A percentile compares a stretch with the other conserved stretches of the same genome.
phyloP scores from a whole-genome alignment of 2,797 vertebrate genomes.

The Galago senegalensis region DNA sequence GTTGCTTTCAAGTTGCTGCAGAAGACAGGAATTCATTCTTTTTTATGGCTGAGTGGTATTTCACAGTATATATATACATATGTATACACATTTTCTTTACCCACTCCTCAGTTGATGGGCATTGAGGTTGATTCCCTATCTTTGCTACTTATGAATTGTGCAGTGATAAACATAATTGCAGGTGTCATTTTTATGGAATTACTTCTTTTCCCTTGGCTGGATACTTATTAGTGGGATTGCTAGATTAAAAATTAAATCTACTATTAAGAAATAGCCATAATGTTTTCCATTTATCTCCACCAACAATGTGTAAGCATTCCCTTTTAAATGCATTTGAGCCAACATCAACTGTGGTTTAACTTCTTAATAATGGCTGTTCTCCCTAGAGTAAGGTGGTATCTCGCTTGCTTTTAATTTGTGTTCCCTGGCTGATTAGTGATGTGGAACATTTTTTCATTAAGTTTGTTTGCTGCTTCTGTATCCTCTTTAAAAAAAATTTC shows the following conservation, averaged over 20 bases:
- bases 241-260: neutral
- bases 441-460: neutral
- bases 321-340: neutral
- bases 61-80: neutral
- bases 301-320: neutral
- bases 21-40: neutral
- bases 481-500: neutral
- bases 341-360: neutral
- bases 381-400: neutral
- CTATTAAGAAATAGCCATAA: neutral
- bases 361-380: neutral
- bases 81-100: neutral
- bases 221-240: neutral
- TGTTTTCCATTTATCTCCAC: neutral
- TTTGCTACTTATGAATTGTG: neutral
- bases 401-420: neutral
- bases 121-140: neutral
- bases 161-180: neutral
- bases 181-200: neutral
- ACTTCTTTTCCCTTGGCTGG: neutral
- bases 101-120: neutral
- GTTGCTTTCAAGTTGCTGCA: neutral
- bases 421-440: neutral
- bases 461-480: neutral
- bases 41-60: neutral